These are phyloP conservation scores for Diplogasteroides magnus DNA, from an alignment of 1,140 invertebrate genomes.

Conservation along the genomic window DNA sequence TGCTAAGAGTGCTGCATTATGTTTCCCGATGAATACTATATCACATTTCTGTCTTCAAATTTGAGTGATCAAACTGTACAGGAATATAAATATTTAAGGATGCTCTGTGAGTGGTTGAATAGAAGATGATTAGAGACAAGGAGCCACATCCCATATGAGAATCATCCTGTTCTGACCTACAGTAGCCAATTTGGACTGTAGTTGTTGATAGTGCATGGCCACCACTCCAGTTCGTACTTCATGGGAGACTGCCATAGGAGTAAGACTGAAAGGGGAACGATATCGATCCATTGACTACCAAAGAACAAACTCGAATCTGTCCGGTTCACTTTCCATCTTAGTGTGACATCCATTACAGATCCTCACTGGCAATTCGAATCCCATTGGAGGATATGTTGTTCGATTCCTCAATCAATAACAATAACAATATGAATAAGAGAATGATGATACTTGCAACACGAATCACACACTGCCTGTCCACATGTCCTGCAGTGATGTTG, in stretches of 20 bases:
- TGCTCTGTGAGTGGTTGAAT: not conserved
- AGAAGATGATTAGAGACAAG: not conserved
- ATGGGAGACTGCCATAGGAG: conserved; percentile 84
- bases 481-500: conserved; percentile 67
- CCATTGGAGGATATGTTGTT: conserved; percentile 84
- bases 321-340: conserved; percentile 47
- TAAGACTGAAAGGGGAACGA: conserved; percentile 64
- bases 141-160: conserved; percentile 66
- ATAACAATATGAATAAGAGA: too few species aligned
- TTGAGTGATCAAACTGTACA: too few species aligned
- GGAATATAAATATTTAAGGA: too few species aligned
- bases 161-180: conserved; percentile 88
- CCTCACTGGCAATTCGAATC: conserved; percentile 92
- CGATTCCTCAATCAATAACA: too few species aligned
- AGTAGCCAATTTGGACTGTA: conserved; percentile 75
- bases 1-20: too few species aligned
- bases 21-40: too few species aligned
- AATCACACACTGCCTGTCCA: conserved; percentile 72
- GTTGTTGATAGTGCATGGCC: conserved; percentile 80
- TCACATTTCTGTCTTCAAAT: too few species aligned
- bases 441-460: conserved; percentile 83
- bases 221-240: conserved; percentile 86
- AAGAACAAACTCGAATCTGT: conserved; percentile 56
- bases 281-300: conserved; percentile 1
- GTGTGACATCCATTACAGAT: conserved; percentile 84